These are phyloP conservation scores for Gracilinanus agilis DNA, from an alignment of 2,113 vertebrate genomes.

Conservation along the genomic window DNA sequence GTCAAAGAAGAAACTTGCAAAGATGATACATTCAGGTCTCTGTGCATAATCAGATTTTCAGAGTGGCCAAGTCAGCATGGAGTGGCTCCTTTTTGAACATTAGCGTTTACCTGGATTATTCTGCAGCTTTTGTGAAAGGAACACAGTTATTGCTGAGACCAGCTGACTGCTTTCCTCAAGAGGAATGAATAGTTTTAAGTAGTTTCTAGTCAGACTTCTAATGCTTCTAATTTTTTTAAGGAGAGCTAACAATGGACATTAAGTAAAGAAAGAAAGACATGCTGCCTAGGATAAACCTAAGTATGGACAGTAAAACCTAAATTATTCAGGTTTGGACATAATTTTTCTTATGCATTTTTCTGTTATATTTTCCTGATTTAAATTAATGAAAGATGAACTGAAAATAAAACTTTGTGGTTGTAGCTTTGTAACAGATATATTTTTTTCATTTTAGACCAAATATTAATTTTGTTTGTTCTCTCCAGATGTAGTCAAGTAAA, in stretches of 20 bases:
- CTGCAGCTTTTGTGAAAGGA: slow-evolving; percentile 19
- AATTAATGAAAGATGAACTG: background rate
- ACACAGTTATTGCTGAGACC: slow-evolving; percentile 18
- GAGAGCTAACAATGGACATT: background rate
- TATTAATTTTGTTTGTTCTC: slow-evolving; percentile 10
- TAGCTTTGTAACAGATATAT: background rate
- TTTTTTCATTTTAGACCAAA: background rate
- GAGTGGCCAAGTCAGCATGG: background rate
- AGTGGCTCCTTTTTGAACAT: background rate
- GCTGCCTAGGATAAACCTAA: slow-evolving; percentile 14
- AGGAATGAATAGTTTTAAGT: slow-evolving; percentile 12
- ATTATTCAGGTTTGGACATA: background rate
- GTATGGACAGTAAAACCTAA: background rate
- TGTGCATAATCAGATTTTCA: background rate
- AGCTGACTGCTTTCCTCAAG: background rate
- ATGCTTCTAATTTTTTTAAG: slow-evolving; percentile 11
- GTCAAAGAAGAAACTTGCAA: slow-evolving; percentile 7
- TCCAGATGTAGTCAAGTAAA: background rate
- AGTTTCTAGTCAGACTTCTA: background rate
- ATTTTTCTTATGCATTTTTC: background rate
- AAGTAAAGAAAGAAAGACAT: background rate
- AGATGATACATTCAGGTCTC: background rate
- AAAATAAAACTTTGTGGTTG: background rate
- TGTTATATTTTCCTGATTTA: background rate
- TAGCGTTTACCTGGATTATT: slow-evolving; percentile 36